phyloP scores from a whole-genome alignment of 2,113 vertebrate genomes.

The Apus apus region DNA sequence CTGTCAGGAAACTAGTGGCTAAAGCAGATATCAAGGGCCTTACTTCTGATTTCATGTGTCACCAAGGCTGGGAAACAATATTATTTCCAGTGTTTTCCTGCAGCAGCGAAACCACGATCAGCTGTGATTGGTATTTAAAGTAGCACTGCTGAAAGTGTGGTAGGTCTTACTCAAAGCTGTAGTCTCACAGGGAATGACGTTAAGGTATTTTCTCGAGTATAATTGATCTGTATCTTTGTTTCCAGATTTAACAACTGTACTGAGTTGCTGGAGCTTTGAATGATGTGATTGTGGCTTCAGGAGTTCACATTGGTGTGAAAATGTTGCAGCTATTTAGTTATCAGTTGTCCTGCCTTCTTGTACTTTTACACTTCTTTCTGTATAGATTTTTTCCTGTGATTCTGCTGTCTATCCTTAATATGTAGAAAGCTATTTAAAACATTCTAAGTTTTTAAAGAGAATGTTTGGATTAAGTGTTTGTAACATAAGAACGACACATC shows the following conservation, averaged over 20 bases:
- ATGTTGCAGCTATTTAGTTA: background rate
- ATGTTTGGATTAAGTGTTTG: background rate
- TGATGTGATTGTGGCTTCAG: background rate
- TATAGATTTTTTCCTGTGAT: background rate
- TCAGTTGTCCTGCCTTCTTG: background rate
- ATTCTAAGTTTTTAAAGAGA: background rate
- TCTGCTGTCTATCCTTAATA: background rate
- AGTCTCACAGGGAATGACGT: background rate
- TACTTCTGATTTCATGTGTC: constrained; percentile 1
- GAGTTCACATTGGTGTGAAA: background rate
- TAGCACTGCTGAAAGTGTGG: background rate
- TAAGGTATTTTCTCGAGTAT: background rate
- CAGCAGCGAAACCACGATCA: background rate
- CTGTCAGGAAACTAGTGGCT: background rate
- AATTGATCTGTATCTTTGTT: background rate
- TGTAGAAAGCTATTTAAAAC: background rate
- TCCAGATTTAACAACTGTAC: background rate
- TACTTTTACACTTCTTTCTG: background rate
- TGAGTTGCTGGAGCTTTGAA: background rate
- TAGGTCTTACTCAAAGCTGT: background rate
- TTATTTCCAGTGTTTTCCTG: background rate
- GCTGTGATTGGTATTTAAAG: background rate
- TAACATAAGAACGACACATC: background rate
- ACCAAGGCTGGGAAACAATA: background rate
- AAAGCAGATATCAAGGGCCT: background rate